Evolutionary conservation across 1,140 invertebrate species (phyloP).

Genomic region (Zaprionus lachaisei): DNA sequence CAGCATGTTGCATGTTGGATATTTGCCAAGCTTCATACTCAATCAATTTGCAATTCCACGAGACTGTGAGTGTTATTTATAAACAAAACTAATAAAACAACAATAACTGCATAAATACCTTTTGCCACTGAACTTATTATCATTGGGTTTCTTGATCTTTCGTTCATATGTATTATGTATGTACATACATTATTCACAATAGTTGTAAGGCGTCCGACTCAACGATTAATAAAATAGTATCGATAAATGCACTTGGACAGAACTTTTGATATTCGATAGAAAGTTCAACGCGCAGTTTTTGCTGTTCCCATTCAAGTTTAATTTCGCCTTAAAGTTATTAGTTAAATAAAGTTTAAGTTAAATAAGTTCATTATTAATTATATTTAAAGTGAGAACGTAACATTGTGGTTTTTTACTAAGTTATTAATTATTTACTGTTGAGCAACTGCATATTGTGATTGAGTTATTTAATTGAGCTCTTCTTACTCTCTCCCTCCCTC

Average conservation of each 20-base stretch:
- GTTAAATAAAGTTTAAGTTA: background rate
- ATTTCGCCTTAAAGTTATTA: background rate
- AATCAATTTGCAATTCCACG: background rate
- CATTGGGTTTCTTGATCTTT: background rate
- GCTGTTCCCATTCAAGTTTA: background rate
- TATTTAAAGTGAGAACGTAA: background rate
- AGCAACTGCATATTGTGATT: background rate
- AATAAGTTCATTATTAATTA: background rate
- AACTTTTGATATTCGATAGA: background rate
- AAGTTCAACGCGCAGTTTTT: background rate
- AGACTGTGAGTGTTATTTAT: background rate
- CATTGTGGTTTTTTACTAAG: background rate
- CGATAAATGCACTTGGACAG: background rate
- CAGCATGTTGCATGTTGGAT: constrained; percentile 16
- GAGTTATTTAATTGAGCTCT: background rate
- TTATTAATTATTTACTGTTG: background rate
- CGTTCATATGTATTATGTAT: background rate
- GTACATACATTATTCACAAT: background rate
- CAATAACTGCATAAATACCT: too few species aligned
- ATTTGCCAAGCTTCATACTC: constrained; percentile 19
- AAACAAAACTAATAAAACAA: background rate
- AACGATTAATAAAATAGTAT: background rate
- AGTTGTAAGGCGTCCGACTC: background rate
- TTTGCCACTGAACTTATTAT: too few species aligned
- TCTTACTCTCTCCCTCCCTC: background rate